Base-by-base conservation (phyloP, 2,888 invertebrate genomes). In the Drosophila prolongata region DNA sequence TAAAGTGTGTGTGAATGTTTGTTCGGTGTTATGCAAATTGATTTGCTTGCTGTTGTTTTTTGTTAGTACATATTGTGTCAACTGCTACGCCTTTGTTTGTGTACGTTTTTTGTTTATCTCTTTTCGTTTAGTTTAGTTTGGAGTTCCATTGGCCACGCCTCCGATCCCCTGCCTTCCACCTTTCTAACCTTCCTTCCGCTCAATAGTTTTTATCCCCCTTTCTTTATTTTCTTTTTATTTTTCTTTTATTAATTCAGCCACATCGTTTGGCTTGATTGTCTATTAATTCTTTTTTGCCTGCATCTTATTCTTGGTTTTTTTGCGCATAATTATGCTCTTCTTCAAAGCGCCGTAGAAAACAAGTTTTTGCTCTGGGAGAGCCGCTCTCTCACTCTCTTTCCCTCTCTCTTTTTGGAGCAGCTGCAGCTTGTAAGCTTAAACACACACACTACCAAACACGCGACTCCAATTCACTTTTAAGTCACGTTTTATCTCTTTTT, bases 271-370 rank as follows among this genome's bases (percentile, higher is more conserved):
- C 78, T 80, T 69, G 80, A 78, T 85, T 71, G 80, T 80, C 83
- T 84, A 84, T 84, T 87, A 84, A 84, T 86, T 83, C 76, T 80
- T 71, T 71, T 61, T 75, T 62, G 66, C 69, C 52, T 42, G 61
- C 67, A 70, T 66, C 50, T 56, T 60, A 19, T 70, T 69, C 44
- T 62, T 61, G 43, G 42, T 47, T 74, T 74, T 66, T 76, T 68
- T 77, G 69, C 78, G 71, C 74, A 74, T 61, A 67, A 56, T 60
- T 55, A 71, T 80, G 87, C 79, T 87, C 75, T 67, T 85, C 81
- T 79, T 88, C 84, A 83, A 84, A 88, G 78, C 83, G 84, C 87
- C 83, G 84, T 84, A 84, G 65, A 85, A 88, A 86, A 89, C 85
- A 65, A 77, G 85, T 85, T 85, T 85, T 79, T 60, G 64, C 78